These are phyloP conservation scores for Lethocerus indicus DNA, from an alignment of 1,140 invertebrate genomes.

Conservation along the genomic window DNA sequence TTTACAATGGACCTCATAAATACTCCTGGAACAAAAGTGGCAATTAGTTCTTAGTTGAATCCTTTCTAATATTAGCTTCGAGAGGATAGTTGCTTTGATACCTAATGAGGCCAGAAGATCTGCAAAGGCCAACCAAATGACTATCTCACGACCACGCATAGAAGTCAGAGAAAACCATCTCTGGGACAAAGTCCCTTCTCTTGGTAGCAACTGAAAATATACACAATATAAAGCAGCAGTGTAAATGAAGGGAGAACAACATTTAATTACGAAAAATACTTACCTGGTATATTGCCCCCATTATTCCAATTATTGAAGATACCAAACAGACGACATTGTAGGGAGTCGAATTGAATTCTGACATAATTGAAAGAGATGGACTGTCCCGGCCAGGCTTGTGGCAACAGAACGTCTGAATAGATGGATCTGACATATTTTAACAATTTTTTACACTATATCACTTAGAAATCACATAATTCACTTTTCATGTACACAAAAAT, in stretches of 20 bases:
- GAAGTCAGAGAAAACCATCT: conserved; percentile 36
- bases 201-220: conserved; percentile 30
- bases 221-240: conserved; percentile 19
- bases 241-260: conserved; percentile 28
- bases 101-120: conserved; percentile 59
- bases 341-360: conserved; percentile 15
- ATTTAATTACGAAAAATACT: conserved; percentile 10
- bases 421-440: conserved; percentile 19
- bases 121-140: conserved; percentile 57
- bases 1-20: conserved; percentile 50
- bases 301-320: conserved; percentile 49
- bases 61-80: neutral
- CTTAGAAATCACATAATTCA: too few relatives aligned
- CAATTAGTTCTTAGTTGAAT: neutral
- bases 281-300: conserved; percentile 59
- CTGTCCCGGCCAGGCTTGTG: conserved; percentile 9
- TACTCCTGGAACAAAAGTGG: conserved; percentile 35
- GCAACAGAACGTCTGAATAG: conserved; percentile 20
- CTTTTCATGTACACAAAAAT: too few relatives aligned
- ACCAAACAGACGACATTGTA: conserved; percentile 48
- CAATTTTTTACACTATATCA: too few relatives aligned
- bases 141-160: conserved; percentile 45
- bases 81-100: conserved; percentile 22
- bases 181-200: conserved; percentile 23
- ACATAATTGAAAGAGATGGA: conserved; percentile 15